Base-by-base conservation (phyloP, 2,113 vertebrate species). In the Eurystomus gularis region DNA sequence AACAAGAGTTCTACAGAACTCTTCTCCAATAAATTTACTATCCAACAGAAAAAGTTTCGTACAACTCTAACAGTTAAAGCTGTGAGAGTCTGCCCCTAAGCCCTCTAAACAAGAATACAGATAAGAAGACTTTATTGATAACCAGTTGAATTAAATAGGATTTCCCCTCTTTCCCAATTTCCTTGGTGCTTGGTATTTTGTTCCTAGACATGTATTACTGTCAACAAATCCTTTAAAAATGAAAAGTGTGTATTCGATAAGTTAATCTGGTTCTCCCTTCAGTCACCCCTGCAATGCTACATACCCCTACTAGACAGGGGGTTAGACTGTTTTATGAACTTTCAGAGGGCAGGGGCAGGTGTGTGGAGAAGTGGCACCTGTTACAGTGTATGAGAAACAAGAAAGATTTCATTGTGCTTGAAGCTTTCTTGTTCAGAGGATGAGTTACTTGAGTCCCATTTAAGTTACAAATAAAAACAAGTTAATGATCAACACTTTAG, bases 361-460 rank as follows among this genome's bases (percentile, higher is more conserved):
- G 35, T 9, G 7, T 55, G 10, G 9, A 13, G 26, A 68, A 82
- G 33, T 51, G 17, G 7, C 0, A 0, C 7, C 29, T 35, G 3
- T 39, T 64, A 61, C 4, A 18, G 21, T 8, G 7, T 26, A 48
- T 1, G 3, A 66, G 60, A 73, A 82, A 44, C 2, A 33, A 37
- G 33, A 42, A 17, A 46, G 33, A 68, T 66, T 68, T 68, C 25
- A 7, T 21, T 61, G 40, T 62, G 11, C 28, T 75, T 69, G n/a
- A 71, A 81, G 26, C 9, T 77, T 85, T 85, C 44, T 73, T 51
- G 23, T 80, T 88, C 39, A 64, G 61, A 60, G 8, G 12, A 76
- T 39, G 28, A 66, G 13, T 58, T 64, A 70, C 7, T 17, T 37
- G 40, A 77, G 39, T 77, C 16, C 23, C 54, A 15, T 48, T 48